Conservation (phyloP, 2,888 invertebrate species). For the Selenia dentaria region DNA sequence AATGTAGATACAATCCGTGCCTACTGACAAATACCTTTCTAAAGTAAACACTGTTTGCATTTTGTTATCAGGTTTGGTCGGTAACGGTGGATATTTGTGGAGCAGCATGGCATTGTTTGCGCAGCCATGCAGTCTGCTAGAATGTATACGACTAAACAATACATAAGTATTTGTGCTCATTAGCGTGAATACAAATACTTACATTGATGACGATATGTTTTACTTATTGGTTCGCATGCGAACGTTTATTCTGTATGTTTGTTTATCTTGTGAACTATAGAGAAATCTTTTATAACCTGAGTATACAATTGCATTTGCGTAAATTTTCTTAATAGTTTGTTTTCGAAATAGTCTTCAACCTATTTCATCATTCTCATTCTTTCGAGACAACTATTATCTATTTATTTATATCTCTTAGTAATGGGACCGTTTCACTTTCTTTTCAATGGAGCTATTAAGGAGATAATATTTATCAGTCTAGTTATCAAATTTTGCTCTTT, state of each 20-base stretch:
- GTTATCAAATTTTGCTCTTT: not conserved
- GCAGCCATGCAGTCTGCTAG: conserved; percentile 43
- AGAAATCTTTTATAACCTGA: conserved; percentile 3
- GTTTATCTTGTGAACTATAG: conserved; percentile 18
- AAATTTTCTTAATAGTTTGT: conserved; percentile 1
- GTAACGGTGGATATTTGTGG: conserved; percentile 29
- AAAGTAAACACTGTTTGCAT: conserved; percentile 31
- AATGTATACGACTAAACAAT: conserved; percentile 17
- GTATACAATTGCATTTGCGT: conserved; percentile 5
- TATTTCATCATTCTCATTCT: not conserved
- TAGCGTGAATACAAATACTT: conserved; percentile 12
- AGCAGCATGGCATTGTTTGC: conserved; percentile 30
- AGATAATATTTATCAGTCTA: conserved; percentile 10
- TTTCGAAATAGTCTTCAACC: not conserved
- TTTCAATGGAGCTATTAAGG: not conserved
- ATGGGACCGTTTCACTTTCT: conserved; percentile 5
- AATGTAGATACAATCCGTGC: conserved; percentile 2
- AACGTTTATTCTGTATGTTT: conserved; percentile 29
- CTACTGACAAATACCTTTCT: conserved; percentile 11
- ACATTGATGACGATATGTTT: conserved; percentile 21
- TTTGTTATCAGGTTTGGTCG: conserved; percentile 41
- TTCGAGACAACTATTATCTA: conserved; percentile 8
- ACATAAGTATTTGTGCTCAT: conserved; percentile 16
- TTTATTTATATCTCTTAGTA: not conserved
- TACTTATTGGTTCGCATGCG: conserved; percentile 17